Evolutionary conservation across 2,888 invertebrate species (phyloP), one percentile per base, ranked within the genome.

Genomic region (Platycheirus albimanus): DNA sequence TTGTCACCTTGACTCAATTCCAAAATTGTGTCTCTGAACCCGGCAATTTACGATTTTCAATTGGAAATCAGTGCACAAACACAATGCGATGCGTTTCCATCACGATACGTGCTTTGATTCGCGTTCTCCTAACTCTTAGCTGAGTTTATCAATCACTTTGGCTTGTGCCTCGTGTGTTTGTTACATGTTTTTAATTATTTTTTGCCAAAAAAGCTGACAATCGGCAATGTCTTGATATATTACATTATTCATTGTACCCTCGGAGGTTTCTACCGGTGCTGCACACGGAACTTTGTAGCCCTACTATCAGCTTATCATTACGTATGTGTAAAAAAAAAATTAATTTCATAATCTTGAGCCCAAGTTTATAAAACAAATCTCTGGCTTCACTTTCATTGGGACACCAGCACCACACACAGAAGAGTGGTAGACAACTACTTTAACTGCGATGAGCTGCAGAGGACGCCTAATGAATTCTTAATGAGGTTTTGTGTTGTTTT

Each of bases 1-100:
- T 7, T 8, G 45, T 36, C 49, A 81, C 81, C 81, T 81, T 81
- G 81, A 81, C 81, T 66, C 30, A 75, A 67, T 56, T 54, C 51
- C 36, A 56, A 17, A n/a, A n/a, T 43, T 19, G 30, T 72, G 54
- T 45, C 63, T 77, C 41, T 71, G 77, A 81, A 77, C 71, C 81
- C 76, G 47, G 33, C 17, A 64, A 52, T 70, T 58, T 19, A 54
- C 33, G 51, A 43, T 17, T 38, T 36, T 33, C 33, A 70, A 56
- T 52, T 63, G 41, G 13, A 41, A 41, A 36, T 13, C 51, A 58
- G 45, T 45, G 71, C 51, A 71, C 67, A 49, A 58, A 41, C 17
- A 38, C 17, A 38, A 54, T n/a, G 15, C 33, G 33, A 19, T 36
- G 19, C 43, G 47, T 17, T 69, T 58, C 63, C 41, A 51, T 52